Percentiles rank a stretch among this genome's conserved stretches.
These are phyloP conservation scores for Mionectes olivaceus DNA, from an alignment of 2,797 vertebrate species.

Conservation along the genomic window DNA sequence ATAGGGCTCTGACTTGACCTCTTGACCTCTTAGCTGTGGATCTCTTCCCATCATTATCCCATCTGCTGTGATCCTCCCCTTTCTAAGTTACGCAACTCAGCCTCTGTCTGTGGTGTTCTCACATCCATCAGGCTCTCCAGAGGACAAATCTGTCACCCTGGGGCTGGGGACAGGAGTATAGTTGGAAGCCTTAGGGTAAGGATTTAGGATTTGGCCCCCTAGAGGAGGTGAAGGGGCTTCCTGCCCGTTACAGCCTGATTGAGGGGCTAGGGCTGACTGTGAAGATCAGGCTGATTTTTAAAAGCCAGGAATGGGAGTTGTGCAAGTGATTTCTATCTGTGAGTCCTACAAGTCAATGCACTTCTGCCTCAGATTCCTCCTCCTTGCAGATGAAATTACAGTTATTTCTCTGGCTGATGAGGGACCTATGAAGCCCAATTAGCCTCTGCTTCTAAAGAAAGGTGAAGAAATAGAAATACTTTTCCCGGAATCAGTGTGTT, in stretches of 20 bases:
- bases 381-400: not conserved
- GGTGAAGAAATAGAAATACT: not conserved
- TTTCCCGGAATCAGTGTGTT: not conserved
- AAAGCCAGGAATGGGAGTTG: not conserved
- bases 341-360: conserved; percentile 2
- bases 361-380: not conserved
- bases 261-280: not conserved
- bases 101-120: not conserved
- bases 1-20: not conserved
- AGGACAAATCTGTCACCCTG: not conserved
- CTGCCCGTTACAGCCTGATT: not conserved
- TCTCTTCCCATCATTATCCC: not conserved
- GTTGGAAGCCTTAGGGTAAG: not conserved
- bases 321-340: not conserved
- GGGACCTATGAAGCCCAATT: not conserved
- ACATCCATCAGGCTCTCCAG: not conserved
- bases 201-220: not conserved
- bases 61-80: not conserved
- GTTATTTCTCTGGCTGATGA: not conserved
- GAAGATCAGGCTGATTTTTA: not conserved
- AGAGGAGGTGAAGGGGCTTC: not conserved
- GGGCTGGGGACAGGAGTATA: not conserved
- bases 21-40: not conserved
- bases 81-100: not conserved
- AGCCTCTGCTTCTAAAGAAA: not conserved